Evolutionary conservation across 2,888 invertebrate genomes (phyloP).

Genomic region (Lissonota sp.): DNA sequence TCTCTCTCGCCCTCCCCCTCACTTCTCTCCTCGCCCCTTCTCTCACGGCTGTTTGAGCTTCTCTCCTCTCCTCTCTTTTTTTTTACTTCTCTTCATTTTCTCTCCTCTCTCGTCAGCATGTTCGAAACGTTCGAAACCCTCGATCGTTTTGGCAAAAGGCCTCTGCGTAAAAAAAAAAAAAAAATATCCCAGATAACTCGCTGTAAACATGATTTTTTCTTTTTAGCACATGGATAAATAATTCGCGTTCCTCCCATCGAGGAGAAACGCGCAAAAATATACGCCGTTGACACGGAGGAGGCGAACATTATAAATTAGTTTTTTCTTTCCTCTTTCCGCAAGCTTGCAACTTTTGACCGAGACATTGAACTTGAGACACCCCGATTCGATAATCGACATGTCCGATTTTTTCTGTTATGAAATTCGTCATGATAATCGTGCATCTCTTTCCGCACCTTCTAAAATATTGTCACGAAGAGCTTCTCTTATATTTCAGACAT

Average conservation of each 20-base stretch:
- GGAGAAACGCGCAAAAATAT: not conserved
- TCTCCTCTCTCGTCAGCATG: not conserved
- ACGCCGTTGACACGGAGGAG: no score
- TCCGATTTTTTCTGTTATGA: not conserved
- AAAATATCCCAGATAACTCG: conserved; percentile 12
- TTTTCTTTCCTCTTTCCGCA: conserved; percentile 6
- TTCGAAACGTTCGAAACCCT: conserved; percentile 2
- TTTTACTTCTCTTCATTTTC: not conserved
- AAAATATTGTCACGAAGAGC: not conserved
- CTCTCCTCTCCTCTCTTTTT: conserved; percentile 1
- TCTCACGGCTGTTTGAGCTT: not conserved
- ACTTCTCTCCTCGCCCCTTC: not conserved
- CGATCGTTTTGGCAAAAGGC: conserved; percentile 48
- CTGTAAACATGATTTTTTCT: not conserved
- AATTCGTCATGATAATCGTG: no score
- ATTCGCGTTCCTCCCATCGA: no score
- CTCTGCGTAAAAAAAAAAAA: conserved; percentile 31
- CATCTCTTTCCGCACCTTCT: no score
- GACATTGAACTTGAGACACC: conserved; percentile 63
- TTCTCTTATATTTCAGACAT: not conserved
- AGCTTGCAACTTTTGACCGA: conserved; percentile 57
- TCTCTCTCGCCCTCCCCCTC: conserved; percentile 5
- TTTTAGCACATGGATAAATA: no score
- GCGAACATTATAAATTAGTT: no score
- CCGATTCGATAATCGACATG: conserved; percentile 36